These are phyloP conservation scores for Oligia fasciuncula DNA, from an alignment of 2,888 invertebrate genomes.

Conservation along the genomic window DNA sequence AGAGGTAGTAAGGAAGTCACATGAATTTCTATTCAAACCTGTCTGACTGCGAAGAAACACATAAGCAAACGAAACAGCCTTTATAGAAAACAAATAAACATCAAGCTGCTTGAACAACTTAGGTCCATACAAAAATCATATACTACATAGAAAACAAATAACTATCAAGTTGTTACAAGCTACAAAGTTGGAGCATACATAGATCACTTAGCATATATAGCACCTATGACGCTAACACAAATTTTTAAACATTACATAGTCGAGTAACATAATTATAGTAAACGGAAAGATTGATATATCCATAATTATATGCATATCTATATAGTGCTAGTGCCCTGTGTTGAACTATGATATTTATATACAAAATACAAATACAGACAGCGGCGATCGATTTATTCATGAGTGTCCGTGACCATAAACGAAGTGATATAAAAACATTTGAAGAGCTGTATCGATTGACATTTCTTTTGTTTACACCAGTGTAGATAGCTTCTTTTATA, in stretches of 20 bases:
- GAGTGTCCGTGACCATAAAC: neutral
- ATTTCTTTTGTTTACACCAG: slow-evolving; percentile 32
- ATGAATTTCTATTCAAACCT: slow-evolving; percentile 23
- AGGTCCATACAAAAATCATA: neutral
- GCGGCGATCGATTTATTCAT: neutral
- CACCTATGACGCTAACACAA: neutral
- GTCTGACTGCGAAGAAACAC: slow-evolving; percentile 18
- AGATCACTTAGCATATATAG: neutral
- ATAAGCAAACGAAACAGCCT: slow-evolving; percentile 1
- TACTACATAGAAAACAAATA: slow-evolving; percentile 2
- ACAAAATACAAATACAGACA: slow-evolving; percentile 15
- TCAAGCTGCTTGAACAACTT: neutral
- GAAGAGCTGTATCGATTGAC: slow-evolving; percentile 22
- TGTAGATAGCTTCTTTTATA: slow-evolving; percentile 8
- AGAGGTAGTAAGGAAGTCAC: slow-evolving; percentile 7
- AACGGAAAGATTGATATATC: neutral
- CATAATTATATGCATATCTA: slow-evolving; percentile 5
- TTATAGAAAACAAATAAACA: slow-evolving; percentile 1
- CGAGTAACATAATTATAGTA: neutral
- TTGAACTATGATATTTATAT: slow-evolving; percentile 16
- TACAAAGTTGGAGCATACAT: neutral
- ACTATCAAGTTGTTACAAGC: neutral
- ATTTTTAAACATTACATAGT: neutral
- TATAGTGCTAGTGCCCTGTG: neutral
- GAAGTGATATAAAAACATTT: slow-evolving; percentile 1